Evolutionary conservation across 1,140 invertebrate genomes (phyloP).

Genomic region (Leucophenga varia): DNA sequence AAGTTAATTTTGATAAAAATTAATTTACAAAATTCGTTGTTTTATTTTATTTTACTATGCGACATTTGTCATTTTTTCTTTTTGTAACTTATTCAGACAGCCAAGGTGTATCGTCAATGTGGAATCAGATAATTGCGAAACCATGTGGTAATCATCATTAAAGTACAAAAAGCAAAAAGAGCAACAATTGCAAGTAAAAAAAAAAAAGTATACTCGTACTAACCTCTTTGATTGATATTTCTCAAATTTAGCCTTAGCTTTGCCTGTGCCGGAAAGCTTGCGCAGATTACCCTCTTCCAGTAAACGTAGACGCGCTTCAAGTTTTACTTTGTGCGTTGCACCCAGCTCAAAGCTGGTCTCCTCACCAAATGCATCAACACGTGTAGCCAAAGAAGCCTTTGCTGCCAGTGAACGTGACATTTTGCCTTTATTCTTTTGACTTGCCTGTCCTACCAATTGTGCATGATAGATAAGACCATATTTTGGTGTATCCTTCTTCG

Average conservation of each 20-base stretch:
- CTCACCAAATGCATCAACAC: conserved; percentile 97
- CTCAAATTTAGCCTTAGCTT: conserved; percentile 83
- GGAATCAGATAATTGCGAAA: conserved; percentile 38
- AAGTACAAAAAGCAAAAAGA: conserved; percentile 6
- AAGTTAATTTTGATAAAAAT: conserved; percentile 27
- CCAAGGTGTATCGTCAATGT: conserved; percentile 50
- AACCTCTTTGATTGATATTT: conserved; percentile 84
- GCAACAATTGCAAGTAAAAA: neutral
- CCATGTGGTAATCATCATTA: conserved; percentile 44
- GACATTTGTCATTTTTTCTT: conserved; percentile 1
- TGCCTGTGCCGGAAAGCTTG: conserved; percentile 83
- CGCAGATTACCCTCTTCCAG: conserved; percentile 84
- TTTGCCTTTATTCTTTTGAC: conserved; percentile 87
- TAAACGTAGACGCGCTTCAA: conserved; percentile 75
- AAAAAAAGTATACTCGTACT: conserved; percentile 23
- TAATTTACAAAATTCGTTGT: neutral
- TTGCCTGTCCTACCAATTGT: conserved; percentile 85
- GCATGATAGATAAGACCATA: conserved; percentile 99
- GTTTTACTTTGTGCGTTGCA: conserved; percentile 81
- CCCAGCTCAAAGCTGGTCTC: conserved; percentile 79
- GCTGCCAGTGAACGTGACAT: conserved; percentile 96
- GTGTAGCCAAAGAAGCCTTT: conserved; percentile 88
- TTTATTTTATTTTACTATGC: no score
- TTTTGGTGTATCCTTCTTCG: conserved; percentile 97
- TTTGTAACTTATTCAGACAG: conserved; percentile 41